Evolutionary conservation across 2,113 vertebrate species (phyloP).

Genomic region (Regulus satrapa): DNA sequence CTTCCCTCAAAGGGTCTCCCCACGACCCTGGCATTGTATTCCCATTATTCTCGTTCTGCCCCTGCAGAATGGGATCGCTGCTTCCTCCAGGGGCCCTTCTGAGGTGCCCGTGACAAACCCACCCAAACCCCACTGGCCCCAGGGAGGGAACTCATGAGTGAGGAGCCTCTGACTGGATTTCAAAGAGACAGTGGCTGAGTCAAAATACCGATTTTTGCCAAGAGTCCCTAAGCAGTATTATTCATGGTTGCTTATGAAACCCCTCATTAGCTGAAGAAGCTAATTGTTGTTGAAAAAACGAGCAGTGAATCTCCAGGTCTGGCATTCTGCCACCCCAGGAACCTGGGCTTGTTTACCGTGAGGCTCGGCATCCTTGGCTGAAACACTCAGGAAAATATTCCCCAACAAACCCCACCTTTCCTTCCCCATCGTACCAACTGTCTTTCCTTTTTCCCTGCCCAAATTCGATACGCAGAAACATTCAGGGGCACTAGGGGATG

Average conservation of each 20-base stretch:
- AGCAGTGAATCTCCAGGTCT: conserved; percentile 17
- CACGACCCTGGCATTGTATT: conserved; percentile 50
- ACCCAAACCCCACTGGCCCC: rapidly evolving
- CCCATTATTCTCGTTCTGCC: conserved; percentile 62
- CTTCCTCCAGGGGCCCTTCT: neutral
- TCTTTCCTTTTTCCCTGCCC: neutral
- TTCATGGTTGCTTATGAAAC: conserved; percentile 26
- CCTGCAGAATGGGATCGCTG: neutral
- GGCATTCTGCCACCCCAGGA: conserved; percentile 7
- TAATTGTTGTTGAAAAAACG: neutral
- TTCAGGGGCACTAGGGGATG: neutral
- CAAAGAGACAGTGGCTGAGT: neutral
- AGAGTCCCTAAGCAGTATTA: neutral
- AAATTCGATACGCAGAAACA: rapidly evolving
- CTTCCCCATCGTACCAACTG: rapidly evolving
- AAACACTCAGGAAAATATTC: neutral
- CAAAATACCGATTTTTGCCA: neutral
- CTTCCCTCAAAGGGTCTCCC: conserved; percentile 44
- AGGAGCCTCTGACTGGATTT: neutral
- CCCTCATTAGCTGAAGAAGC: conserved; percentile 36
- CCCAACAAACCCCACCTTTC: neutral
- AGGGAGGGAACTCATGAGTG: neutral
- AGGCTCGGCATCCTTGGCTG: neutral
- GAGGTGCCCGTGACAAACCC: neutral
- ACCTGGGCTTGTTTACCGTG: neutral